Evolutionary conservation across 2,888 invertebrate genomes (phyloP).

Genomic region (Drosophila kuntzei): DNA sequence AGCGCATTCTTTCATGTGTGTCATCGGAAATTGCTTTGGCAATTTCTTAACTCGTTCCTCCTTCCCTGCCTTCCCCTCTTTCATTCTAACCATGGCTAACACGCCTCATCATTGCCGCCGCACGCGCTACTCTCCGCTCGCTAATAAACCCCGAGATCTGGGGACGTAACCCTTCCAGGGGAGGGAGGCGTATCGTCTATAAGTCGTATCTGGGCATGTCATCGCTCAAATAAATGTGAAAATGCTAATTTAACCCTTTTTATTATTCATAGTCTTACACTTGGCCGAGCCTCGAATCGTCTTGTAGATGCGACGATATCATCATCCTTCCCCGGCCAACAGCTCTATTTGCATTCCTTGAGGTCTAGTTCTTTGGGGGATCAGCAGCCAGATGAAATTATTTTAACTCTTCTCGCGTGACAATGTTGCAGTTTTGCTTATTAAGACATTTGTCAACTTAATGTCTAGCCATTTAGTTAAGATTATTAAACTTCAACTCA

Average conservation of each 20-base stretch:
- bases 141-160: conserved; percentile 58
- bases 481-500: conserved; percentile 60
- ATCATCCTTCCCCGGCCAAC: conserved; percentile 52
- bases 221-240: conserved; percentile 82
- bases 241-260: conserved; percentile 85
- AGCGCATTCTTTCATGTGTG: conserved; percentile 69
- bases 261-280: conserved; percentile 84
- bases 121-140: conserved; percentile 58
- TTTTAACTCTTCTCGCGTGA: conserved; percentile 45
- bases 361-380: conserved; percentile 54
- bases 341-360: conserved; percentile 79
- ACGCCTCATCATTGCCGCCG: conserved; percentile 70
- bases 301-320: conserved; percentile 45
- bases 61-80: neutral
- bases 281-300: conserved; percentile 57
- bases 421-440: conserved; percentile 54
- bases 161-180: conserved; percentile 28
- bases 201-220: conserved; percentile 71
- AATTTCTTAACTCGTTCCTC: conserved; percentile 56
- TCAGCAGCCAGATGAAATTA: conserved; percentile 31
- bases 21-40: conserved; percentile 74
- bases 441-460: conserved; percentile 77
- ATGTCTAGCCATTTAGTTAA: conserved; percentile 68
- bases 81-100: conserved; percentile 55
- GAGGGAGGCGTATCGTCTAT: conserved; percentile 16